Conservation (phyloP, 2,113 vertebrate species). For the Vulpes lagopus region DNA sequence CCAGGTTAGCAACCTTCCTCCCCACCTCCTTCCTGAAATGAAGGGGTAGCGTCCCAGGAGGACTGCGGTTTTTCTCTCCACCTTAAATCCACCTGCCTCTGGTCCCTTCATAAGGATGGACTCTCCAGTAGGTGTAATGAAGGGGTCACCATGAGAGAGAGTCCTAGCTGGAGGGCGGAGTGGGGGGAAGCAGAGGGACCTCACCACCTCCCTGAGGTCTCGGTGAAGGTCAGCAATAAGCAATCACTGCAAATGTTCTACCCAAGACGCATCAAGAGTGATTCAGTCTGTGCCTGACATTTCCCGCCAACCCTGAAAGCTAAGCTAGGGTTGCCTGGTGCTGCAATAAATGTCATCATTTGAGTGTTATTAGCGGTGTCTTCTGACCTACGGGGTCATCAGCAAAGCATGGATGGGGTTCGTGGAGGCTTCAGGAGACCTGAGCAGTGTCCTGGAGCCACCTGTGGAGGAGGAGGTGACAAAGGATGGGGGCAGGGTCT, state of each 20-base stretch:
- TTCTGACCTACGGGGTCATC: not conserved
- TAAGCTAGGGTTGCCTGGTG: not conserved
- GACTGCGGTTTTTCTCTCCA: not conserved
- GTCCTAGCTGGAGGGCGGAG: not conserved
- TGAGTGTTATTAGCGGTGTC: not conserved
- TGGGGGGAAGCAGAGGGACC: not conserved
- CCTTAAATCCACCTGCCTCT: not conserved
- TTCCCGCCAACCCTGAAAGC: conserved; percentile 27
- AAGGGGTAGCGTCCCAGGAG: not conserved
- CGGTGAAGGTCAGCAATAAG: not conserved
- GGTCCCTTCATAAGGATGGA: not conserved
- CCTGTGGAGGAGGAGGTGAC: not conserved
- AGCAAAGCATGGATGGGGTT: not conserved
- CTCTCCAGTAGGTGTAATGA: not conserved
- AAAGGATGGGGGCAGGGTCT: not conserved
- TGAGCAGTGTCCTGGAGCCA: not conserved
- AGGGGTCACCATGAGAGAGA: not conserved
- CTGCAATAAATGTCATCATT: not conserved
- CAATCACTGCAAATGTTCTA: not conserved
- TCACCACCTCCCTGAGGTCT: not conserved
- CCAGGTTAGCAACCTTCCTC: not conserved
- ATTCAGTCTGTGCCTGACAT: conserved; percentile 42
- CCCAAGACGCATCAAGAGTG: not conserved
- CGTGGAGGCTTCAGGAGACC: not conserved
- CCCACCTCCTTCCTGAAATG: not conserved